Evolutionary conservation across 2,888 invertebrate species (phyloP).

Genomic region (Agriotes lineatus): DNA sequence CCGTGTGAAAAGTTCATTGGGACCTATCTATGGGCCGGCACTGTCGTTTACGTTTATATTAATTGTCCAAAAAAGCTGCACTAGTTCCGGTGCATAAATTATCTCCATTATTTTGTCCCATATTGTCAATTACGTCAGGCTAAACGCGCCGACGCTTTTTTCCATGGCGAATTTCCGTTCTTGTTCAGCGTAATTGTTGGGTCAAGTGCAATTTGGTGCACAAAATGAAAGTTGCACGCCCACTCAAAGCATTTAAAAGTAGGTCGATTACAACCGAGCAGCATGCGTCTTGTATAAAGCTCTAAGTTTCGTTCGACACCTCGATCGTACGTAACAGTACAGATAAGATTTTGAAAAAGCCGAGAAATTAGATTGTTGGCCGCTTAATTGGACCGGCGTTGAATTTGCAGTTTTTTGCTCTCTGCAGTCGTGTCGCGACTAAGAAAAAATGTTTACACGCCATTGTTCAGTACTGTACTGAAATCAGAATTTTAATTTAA

Average conservation of each 20-base stretch:
- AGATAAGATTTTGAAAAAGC: neutral
- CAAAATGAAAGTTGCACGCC: slow-evolving; percentile 20
- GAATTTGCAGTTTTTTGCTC: too few species aligned
- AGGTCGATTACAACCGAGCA: neutral
- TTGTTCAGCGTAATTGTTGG: slow-evolving; percentile 25
- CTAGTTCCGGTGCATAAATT: slow-evolving; percentile 5
- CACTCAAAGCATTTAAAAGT: slow-evolving; percentile 10
- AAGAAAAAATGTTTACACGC: slow-evolving; percentile 1
- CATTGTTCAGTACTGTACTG: neutral
- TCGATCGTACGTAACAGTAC: neutral
- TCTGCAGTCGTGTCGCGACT: neutral
- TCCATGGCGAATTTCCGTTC: slow-evolving; percentile 27
- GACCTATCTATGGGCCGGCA: too few species aligned
- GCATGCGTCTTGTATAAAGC: neutral
- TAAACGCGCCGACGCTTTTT: slow-evolving; percentile 14
- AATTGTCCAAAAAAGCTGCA: neutral
- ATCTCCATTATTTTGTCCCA: slow-evolving; percentile 13
- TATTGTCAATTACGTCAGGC: slow-evolving; percentile 19
- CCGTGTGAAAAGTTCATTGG: neutral
- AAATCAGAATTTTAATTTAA: slow-evolving; percentile 1
- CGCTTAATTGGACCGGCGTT: too few species aligned
- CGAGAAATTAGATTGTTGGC: neutral
- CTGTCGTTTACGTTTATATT: too few species aligned
- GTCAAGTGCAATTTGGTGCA: slow-evolving; percentile 33
- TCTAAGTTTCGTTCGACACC: neutral